Evolutionary conservation across 2,113 vertebrate genomes (phyloP).

Genomic region (Thalassarche chlororhynchos): DNA sequence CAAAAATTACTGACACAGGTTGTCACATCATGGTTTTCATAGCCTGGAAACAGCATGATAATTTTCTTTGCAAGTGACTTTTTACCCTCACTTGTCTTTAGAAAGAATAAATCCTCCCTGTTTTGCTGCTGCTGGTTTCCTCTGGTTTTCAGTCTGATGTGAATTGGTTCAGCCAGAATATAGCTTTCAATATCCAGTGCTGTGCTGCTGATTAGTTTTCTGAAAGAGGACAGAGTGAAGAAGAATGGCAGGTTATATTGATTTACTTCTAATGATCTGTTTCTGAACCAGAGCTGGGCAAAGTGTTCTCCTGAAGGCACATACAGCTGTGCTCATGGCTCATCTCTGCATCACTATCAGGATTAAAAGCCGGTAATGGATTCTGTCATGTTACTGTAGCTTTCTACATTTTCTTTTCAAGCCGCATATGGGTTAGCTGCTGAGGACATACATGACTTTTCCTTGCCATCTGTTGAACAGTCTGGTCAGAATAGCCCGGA

Average conservation of each 20-base stretch:
- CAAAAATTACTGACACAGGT: background rate
- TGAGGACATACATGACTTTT: constrained; percentile 6
- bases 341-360: background rate
- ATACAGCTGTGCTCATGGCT: background rate
- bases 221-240: constrained; percentile 26
- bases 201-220: constrained; percentile 45
- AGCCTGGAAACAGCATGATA: background rate
- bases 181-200: constrained; percentile 5
- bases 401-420: background rate
- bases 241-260: constrained; percentile 44
- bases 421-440: background rate
- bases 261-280: constrained; percentile 58
- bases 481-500: background rate
- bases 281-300: constrained; percentile 20
- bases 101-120: background rate
- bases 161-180: background rate
- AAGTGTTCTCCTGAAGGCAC: background rate
- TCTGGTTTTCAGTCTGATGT: background rate
- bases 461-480: constrained; percentile 19
- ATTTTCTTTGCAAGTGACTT: background rate
- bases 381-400: background rate
- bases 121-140: background rate
- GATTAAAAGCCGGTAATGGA: constrained; percentile 34
- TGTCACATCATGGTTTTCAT: background rate
- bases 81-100: background rate